These are phyloP conservation scores for Endomychus coccineus DNA, from an alignment of 2,888 invertebrate genomes.

Conservation along the genomic window DNA sequence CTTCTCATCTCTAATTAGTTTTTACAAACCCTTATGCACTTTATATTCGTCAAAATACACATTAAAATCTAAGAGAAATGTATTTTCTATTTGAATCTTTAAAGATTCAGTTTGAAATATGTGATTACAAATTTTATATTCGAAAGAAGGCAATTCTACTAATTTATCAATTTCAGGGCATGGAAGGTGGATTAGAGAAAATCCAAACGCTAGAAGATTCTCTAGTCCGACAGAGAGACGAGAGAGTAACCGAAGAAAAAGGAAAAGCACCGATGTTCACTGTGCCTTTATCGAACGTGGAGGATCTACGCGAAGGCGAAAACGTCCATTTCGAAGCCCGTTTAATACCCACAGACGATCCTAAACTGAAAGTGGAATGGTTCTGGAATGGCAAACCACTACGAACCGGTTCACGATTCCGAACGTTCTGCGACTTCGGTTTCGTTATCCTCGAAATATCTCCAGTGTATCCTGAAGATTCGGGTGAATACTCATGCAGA, in stretches of 20 bases:
- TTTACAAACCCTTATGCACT: no score
- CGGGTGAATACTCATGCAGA: slow-evolving; percentile 84
- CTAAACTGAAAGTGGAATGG: slow-evolving; percentile 87
- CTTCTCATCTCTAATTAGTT: no score
- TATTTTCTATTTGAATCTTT: no score
- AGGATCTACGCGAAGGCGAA: slow-evolving; percentile 82
- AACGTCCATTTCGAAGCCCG: slow-evolving; percentile 87
- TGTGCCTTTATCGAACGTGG: slow-evolving; percentile 79
- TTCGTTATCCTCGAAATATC: slow-evolving; percentile 96
- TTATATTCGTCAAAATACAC: no score
- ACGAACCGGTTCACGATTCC: slow-evolving; percentile 84
- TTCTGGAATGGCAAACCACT: slow-evolving; percentile 89
- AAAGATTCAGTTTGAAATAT: no score
- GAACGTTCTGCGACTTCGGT: slow-evolving; percentile 96
- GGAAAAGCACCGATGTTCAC: slow-evolving; percentile 88
- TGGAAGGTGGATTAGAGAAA: slow-evolving; percentile 92
- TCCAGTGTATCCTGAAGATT: slow-evolving; percentile 94
- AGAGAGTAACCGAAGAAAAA: slow-evolving; percentile 63
- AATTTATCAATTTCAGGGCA: slow-evolving; percentile 70
- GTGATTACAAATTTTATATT: no score
- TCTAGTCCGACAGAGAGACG: slow-evolving; percentile 68
- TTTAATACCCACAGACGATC: slow-evolving; percentile 83
- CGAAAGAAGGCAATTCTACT: background rate
- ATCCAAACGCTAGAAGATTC: slow-evolving; percentile 89
- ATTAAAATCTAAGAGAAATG: no score